Evolutionary conservation across 2,797 vertebrate genomes (phyloP).

Genomic region (Perodicticus potto): DNA sequence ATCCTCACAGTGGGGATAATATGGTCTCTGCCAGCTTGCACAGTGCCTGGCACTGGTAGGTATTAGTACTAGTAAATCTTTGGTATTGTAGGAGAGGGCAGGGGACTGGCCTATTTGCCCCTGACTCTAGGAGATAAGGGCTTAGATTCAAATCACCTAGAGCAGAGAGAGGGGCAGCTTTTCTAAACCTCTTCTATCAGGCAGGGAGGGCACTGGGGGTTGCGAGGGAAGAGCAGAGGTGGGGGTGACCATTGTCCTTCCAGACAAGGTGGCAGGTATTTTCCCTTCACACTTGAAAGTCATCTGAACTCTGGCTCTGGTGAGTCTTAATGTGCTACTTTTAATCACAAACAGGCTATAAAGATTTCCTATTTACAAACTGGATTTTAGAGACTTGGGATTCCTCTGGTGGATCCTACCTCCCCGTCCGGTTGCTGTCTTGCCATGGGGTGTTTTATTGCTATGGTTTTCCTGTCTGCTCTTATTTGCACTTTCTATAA

Average conservation of each 20-base stretch:
- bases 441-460: background rate
- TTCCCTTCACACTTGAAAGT: background rate
- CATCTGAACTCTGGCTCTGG: background rate
- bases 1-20: too few species aligned
- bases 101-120: background rate
- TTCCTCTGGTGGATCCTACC: background rate
- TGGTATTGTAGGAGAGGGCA: background rate
- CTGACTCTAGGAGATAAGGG: background rate
- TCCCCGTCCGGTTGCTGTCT: conserved; percentile 9
- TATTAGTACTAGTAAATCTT: background rate
- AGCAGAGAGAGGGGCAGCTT: background rate
- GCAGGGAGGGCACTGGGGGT: accelerated
- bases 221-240: accelerated
- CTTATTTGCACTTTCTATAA: background rate
- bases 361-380: accelerated
- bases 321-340: background rate
- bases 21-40: background rate
- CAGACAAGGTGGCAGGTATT: background rate
- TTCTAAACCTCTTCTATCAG: background rate
- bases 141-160: background rate
- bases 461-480: conserved; percentile 9
- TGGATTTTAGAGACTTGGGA: background rate
- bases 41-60: background rate
- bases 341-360: background rate
- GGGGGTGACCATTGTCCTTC: background rate